phyloP scores from a whole-genome alignment of 2,888 invertebrate species.

The Scaptomyza polygonia region DNA sequence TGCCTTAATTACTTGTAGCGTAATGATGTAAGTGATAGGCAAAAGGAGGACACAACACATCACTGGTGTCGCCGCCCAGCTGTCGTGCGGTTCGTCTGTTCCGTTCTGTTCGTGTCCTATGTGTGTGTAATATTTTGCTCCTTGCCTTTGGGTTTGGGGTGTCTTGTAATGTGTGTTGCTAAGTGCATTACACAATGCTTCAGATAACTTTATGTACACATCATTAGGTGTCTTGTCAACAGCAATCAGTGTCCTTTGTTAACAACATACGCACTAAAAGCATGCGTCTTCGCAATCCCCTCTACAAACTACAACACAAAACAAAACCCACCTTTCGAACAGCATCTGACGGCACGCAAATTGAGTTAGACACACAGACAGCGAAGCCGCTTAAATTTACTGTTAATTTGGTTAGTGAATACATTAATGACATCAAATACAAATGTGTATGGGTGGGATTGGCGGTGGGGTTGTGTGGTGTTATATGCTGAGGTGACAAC shows the following conservation, averaged over 20 bases:
- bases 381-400: conserved; percentile 70
- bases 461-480: not conserved
- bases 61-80: conserved; percentile 1
- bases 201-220: conserved; percentile 63
- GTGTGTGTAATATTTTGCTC: not conserved
- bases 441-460: not conserved
- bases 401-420: conserved; percentile 72
- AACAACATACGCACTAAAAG: conserved; percentile 55
- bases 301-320: no score
- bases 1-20: conserved; percentile 38
- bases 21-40: conserved; percentile 52
- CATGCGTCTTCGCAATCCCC: conserved; percentile 30
- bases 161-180: conserved; percentile 31
- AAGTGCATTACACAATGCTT: conserved; percentile 58
- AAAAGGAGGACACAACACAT: conserved; percentile 4
- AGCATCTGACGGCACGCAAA: conserved; percentile 47
- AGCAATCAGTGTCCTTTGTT: conserved; percentile 74
- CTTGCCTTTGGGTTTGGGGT: not conserved
- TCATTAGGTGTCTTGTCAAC: conserved; percentile 68
- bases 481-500: conserved; percentile 13
- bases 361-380: conserved; percentile 61
- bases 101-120: not conserved
- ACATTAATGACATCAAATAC: conserved; percentile 62
- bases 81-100: not conserved
- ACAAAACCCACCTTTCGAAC: not conserved